These are phyloP conservation scores for Anadara kagoshimensis DNA, from an alignment of 1,140 invertebrate species.

Conservation along the genomic window DNA sequence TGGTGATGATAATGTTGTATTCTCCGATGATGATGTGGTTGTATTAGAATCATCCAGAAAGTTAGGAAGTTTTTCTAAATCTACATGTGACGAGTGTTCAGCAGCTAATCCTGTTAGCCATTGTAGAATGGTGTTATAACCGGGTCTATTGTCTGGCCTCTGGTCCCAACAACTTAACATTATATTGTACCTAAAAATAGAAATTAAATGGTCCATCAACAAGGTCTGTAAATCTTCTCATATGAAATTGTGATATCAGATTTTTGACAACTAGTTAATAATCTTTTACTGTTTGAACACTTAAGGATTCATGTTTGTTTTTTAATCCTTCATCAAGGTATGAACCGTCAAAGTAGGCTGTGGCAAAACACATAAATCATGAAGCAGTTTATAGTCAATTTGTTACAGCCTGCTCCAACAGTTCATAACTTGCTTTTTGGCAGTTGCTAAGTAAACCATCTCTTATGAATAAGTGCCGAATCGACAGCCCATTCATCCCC, in stretches of 20 bases:
- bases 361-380: not conserved
- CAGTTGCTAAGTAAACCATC: too few relatives aligned
- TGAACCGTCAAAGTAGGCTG: not conserved
- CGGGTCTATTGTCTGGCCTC: constrained; percentile 51
- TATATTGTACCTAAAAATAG: constrained; percentile 47
- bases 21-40: too few relatives aligned
- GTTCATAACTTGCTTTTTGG: too few relatives aligned
- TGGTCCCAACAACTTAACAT: constrained; percentile 56
- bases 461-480: too few relatives aligned
- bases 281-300: not conserved
- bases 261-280: not conserved
- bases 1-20: too few relatives aligned
- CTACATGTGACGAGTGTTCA: constrained; percentile 43
- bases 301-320: not conserved
- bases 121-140: constrained; percentile 72
- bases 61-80: constrained; percentile 33
- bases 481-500: too few relatives aligned
- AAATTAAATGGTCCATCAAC: not conserved
- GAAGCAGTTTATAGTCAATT: too few relatives aligned
- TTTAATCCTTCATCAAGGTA: not conserved
- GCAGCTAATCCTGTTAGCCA: constrained; percentile 42
- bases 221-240: not conserved
- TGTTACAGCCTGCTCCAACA: too few relatives aligned
- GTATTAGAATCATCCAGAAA: too few relatives aligned
- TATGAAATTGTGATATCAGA: not conserved